Percentiles rank a stretch among this genome's conserved stretches.
Evolutionary conservation across 2,888 invertebrate genomes (phyloP).

Genomic region (Hipparchia semele): DNA sequence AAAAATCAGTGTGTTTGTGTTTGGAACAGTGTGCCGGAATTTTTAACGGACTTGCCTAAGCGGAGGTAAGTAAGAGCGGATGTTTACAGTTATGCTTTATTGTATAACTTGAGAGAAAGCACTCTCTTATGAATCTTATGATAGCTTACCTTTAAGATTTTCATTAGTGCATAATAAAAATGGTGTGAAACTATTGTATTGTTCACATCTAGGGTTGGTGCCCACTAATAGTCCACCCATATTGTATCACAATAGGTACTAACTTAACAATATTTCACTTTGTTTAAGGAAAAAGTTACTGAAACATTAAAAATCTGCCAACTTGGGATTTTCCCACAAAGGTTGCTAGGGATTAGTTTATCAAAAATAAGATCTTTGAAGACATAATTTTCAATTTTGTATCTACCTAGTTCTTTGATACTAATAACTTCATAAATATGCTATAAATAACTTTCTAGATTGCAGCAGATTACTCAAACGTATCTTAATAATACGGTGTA

Average conservation of each 20-base stretch:
- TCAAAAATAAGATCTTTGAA: no score
- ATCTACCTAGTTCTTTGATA: no score
- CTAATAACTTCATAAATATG: no score
- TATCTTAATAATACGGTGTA: no score
- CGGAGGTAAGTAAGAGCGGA: slow-evolving; percentile 79
- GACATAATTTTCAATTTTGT: no score
- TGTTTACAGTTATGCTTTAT: slow-evolving; percentile 79
- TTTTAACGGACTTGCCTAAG: slow-evolving; percentile 79
- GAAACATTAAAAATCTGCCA: no score
- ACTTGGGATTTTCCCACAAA: no score
- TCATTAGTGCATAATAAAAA: slow-evolving; percentile 35
- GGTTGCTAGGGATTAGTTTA: no score
- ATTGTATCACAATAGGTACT: not conserved
- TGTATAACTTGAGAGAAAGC: slow-evolving; percentile 71
- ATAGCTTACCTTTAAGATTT: slow-evolving; percentile 21
- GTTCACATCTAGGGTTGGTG: not conserved
- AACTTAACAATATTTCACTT: no score
- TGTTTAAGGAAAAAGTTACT: no score
- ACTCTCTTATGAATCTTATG: slow-evolving; percentile 31
- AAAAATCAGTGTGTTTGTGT: slow-evolving; percentile 77
- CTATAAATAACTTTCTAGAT: no score
- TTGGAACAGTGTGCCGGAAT: slow-evolving; percentile 75
- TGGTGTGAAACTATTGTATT: slow-evolving; percentile 11
- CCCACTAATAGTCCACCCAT: not conserved
- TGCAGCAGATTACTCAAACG: no score